These are phyloP conservation scores for Syrrhaptes paradoxus DNA, from an alignment of 2,113 vertebrate species.

Conservation along the genomic window DNA sequence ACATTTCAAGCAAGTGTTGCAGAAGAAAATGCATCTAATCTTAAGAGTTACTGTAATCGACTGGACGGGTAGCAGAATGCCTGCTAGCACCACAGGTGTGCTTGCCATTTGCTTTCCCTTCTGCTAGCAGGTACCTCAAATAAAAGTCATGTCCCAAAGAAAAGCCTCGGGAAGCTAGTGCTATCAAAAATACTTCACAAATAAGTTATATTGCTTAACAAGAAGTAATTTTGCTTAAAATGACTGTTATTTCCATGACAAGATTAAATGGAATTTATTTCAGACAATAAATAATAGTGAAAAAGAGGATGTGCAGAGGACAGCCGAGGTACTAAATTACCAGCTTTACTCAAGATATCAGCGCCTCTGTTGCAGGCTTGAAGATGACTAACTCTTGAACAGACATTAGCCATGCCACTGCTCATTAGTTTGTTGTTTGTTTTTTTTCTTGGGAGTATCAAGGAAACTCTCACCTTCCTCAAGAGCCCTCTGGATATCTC, in stretches of 20 bases:
- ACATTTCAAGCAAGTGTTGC: not conserved
- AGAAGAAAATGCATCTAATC: not conserved
- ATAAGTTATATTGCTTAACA: not conserved
- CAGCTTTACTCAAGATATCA: not conserved
- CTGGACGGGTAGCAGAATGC: not conserved
- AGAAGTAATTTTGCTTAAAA: not conserved
- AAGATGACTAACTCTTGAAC: not conserved
- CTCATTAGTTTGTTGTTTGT: not conserved
- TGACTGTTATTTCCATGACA: not conserved
- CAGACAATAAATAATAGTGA: not conserved
- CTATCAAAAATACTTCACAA: not conserved
- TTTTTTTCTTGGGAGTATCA: not conserved
- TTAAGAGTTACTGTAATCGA: not conserved
- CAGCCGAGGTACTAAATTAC: not conserved
- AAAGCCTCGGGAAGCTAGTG: not conserved
- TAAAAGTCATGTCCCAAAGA: not conserved
- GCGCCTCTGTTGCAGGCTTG: not conserved
- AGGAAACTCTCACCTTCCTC: not conserved
- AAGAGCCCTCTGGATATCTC: not conserved
- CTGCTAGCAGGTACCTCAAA: not conserved
- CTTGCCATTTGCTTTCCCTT: not conserved
- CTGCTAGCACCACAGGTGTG: not conserved
- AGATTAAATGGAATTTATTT: not conserved
- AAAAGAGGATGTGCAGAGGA: not conserved
- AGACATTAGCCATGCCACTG: not conserved